These are phyloP conservation scores for Acromyrmex heyeri DNA, from an alignment of 1,140 invertebrate species.

Conservation along the genomic window DNA sequence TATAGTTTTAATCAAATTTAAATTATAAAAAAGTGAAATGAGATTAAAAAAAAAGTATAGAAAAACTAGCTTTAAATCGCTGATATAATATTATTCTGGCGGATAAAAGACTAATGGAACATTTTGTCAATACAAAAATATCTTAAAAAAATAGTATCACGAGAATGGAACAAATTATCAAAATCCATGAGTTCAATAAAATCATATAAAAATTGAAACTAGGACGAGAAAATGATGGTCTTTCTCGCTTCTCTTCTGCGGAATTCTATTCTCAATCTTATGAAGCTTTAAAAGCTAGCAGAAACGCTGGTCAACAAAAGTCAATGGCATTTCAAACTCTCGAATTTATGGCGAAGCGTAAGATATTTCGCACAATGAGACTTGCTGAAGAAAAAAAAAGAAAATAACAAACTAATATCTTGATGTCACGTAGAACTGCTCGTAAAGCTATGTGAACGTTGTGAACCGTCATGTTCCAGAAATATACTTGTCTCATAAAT, in stretches of 20 bases:
- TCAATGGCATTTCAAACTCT: constrained; percentile 30
- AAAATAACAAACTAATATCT: constrained; percentile 28
- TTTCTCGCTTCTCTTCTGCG: not conserved
- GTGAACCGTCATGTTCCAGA: not conserved
- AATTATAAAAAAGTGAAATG: not conserved
- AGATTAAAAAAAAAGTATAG: too few relatives aligned
- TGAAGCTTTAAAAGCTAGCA: constrained; percentile 1
- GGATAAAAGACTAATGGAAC: not conserved
- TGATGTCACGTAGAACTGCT: constrained; percentile 40
- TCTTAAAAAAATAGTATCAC: not conserved
- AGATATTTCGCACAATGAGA: constrained; percentile 18
- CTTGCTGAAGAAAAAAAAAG: not conserved
- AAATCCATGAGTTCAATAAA: not conserved
- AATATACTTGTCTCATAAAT: not conserved
- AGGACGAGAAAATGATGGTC: not conserved
- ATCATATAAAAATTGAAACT: constrained; percentile 20
- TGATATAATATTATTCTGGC: not conserved
- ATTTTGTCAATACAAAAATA: not conserved
- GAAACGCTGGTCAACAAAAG: constrained; percentile 15
- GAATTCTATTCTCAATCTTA: constrained; percentile 36
- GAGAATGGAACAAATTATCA: not conserved
- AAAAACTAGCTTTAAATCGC: not conserved
- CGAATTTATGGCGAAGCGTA: constrained; percentile 19
- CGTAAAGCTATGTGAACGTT: constrained; percentile 9
- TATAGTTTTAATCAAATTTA: not conserved